Evolutionary conservation across 1,140 invertebrate genomes (phyloP), one percentile per base, ranked within the genome.

Genomic region (Pogonomyrmex californicus): DNA sequence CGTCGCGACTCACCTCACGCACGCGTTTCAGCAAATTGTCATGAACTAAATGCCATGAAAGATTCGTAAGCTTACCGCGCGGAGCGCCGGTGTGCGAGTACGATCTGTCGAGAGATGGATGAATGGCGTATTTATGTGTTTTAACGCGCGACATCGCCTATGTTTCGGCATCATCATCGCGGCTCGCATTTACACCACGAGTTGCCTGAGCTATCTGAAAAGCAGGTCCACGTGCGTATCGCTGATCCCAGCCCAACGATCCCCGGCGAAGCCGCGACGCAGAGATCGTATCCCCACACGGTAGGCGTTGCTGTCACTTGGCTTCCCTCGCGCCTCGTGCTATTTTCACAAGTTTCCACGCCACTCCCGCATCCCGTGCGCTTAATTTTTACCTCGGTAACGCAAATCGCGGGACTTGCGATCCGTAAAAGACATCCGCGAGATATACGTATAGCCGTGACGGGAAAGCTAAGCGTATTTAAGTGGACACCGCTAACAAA

Each of bases 271-370:
- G 82, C 23, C 60, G 81, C 54, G 68, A 82, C 62, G 83, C 82
- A 83, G 88, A 56, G 54, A 44, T 49, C 82, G 54, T 63, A 88
- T 78, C 70, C 86, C 85, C 79, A 56, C 68, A 44, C 65, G 82
- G 71, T 88, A 86, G 91, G 92, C 92, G 90, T 92, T 92, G 91
- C 92, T 93, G 92, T 93, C 92, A 93, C 88, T 93, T 90, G 90
- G 92, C 92, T 93, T 93, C 89, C 60, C 60, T 70, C 17, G 44
- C 30, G 33, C 62, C 58, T 70, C 30, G 41, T 76, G 63, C 75
- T 90, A 51, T 88, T 90, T 91, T 86, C 83, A 71, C 71, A 0
- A 62, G 87, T 91, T 89, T 68, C 88, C 51, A 38, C 41, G 14
- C 44, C 38, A 7, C 41, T 66, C 51, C 44, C 54, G 30, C 14